Base-by-base conservation (phyloP, 2,888 invertebrate genomes). In the Drosophila testacea region DNA sequence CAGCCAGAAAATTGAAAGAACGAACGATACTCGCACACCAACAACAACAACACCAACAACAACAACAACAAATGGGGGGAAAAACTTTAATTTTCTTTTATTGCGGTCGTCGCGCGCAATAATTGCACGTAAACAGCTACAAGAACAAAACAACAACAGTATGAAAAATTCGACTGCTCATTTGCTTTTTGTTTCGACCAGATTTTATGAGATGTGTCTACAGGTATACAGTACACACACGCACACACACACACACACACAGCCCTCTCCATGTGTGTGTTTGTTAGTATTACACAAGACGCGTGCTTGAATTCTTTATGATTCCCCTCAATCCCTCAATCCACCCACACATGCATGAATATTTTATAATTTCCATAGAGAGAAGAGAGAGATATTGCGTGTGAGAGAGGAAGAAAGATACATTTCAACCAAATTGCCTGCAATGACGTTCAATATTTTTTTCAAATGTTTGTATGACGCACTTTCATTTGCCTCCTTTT, bases 21-120 rank as follows among this genome's bases (percentile, higher is more conserved):
- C 41, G 48, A 34, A 52, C 39, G 34, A 50, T 30, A 50, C 48
- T 16, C 39, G 16, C 5, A 10, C 4, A 27, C 47, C 39, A 63
- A 42, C 44, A 42, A 44, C 16, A 52, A 32, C n/a, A 54, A 55
- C 13, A 34, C n/a, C n/a, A n/a, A n/a, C n/a, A 42, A 63, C 16
- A 54, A 42, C 16, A 52, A 32, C n/a, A 54, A 55, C 13, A 34
- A 36, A 28, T 28, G 13, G 11, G 66, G 66, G 73, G 55, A 76
- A 79, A 80, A 86, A 86, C 77, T 87, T 84, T 87, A 80, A 77
- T 77, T 79, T 78, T 69, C 83, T 76, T 85, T 90, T 87, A 90
- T 90, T 85, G 89, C 83, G 85, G 89, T 83, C 89, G 89, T 83
- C 90, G 87, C 69, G 79, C 73, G 73, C 73, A 87, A 89, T 88